Evolutionary conservation across 1,140 invertebrate species (phyloP).

Genomic region (Akabosia matsudoensis): DNA sequence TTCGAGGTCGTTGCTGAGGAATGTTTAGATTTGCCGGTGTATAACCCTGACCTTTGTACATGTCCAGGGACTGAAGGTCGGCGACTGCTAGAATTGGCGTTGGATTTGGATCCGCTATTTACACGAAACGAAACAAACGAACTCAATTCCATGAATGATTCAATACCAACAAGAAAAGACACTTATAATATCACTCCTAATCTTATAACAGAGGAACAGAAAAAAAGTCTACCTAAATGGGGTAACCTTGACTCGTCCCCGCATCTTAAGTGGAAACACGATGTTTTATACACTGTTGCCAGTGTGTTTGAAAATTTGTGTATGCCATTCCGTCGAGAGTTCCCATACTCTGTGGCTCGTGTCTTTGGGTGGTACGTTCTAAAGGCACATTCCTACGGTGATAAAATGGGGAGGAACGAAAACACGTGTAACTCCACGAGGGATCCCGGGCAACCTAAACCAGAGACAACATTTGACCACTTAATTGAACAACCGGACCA

Average conservation of each 20-base stretch:
- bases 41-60: no score
- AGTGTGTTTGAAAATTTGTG: not conserved
- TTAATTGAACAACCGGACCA: not conserved
- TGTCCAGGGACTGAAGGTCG: no score
- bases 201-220: not conserved
- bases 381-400: not conserved
- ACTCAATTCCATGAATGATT: no score
- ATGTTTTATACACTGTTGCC: not conserved
- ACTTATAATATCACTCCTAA: no score
- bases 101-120: not conserved
- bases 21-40: not conserved
- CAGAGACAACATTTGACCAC: not conserved
- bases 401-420: no score
- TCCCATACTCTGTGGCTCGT: not conserved
- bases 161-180: no score
- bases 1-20: not conserved
- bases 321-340: not conserved
- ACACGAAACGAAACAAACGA: no score
- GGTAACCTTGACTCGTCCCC: not conserved
- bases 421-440: no score
- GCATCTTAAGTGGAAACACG: not conserved
- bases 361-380: not conserved
- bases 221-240: not conserved
- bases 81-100: not conserved
- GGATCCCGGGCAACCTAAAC: not conserved